Base-by-base conservation (phyloP, 1,140 invertebrate genomes). In the Cotesia chilonis region DNA sequence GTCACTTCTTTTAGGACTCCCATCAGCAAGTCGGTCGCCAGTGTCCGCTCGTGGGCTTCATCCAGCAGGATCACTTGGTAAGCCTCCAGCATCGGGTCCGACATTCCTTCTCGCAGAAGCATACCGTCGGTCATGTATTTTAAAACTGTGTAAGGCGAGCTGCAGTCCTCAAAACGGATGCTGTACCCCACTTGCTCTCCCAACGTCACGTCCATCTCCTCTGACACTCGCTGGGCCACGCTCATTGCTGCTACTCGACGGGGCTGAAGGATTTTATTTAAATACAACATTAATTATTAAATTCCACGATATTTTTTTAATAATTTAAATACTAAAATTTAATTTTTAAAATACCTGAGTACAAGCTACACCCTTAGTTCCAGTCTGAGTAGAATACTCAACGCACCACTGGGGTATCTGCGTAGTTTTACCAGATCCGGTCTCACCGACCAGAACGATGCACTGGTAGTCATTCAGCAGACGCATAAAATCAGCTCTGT, bases 111-210 rank as follows among this genome's bases (percentile, higher is more conserved):
- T 70, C 98, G 89, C 28, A 99, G 88, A 82, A 99, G 91, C 98
- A 99, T 99, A 96, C 98, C 98, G 83, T 99, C 98, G 9, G 98
- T 99, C 95, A 99, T 98, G 83, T 99, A 99, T 82, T 94, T 94
- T 0, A 94, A 86, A 54, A 99, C 88, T 0, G 98, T 99, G 84
- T 95, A 96, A 0, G 95, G 89, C 12, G 95, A 96, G 20, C 97
- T 98, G 80, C 98, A 99, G 87, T 99, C 98, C 88, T 99, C 98
- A 85, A 99, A 99, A 90, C 98, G 94, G 80, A 99, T 99, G 80
- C 95, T 98, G 84, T 99, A 99, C 71, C 98, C 98, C 14, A 99
- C 98, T 89, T 99, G 96, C 37, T 77, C 79, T 81, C 85, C 93
- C 20, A 99, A 87, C 52, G 90, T 91, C 1, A 99, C 97, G 88